Conservation (phyloP, 2,888 invertebrate genomes). For the Coelinius sp. region DNA sequence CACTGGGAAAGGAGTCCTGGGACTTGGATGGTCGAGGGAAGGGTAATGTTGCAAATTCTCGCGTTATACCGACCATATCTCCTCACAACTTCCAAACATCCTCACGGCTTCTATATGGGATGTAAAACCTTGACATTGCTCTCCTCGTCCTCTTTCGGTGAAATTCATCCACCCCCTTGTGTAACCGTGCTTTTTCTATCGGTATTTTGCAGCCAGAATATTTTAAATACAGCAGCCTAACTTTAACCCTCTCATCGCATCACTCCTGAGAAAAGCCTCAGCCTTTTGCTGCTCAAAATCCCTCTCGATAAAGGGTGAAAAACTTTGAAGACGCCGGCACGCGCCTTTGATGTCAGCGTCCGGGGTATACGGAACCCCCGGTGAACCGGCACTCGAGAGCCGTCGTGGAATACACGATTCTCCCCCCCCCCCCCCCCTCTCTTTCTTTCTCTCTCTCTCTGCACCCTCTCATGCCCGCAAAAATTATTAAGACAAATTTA, state of each 20-base stretch:
- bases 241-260: not conserved
- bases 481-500: slow-evolving; percentile 52
- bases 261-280: slow-evolving; percentile 19
- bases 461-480: slow-evolving; percentile 44
- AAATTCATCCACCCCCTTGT: not conserved
- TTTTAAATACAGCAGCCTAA: slow-evolving; percentile 65
- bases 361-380: slow-evolving; percentile 23
- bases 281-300: slow-evolving; percentile 49
- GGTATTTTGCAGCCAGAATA: slow-evolving; percentile 68
- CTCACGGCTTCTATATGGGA: not conserved
- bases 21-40: slow-evolving; percentile 46
- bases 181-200: slow-evolving; percentile 52
- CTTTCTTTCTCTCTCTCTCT: slow-evolving; percentile 28
- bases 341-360: slow-evolving; percentile 64
- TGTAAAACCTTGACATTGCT: not conserved
- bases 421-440: slow-evolving; percentile 37
- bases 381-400: slow-evolving; percentile 43
- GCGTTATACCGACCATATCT: slow-evolving; percentile 45
- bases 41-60: slow-evolving; percentile 64
- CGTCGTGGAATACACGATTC: slow-evolving; percentile 48
- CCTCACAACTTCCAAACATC: slow-evolving; percentile 38
- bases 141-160: not conserved
- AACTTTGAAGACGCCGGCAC: slow-evolving; percentile 62
- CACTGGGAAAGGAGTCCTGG: slow-evolving; percentile 51
- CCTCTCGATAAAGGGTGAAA: slow-evolving; percentile 63